Evolutionary conservation across 23 tunicate species (phyloP).

Genomic region (Corella eumyota): DNA sequence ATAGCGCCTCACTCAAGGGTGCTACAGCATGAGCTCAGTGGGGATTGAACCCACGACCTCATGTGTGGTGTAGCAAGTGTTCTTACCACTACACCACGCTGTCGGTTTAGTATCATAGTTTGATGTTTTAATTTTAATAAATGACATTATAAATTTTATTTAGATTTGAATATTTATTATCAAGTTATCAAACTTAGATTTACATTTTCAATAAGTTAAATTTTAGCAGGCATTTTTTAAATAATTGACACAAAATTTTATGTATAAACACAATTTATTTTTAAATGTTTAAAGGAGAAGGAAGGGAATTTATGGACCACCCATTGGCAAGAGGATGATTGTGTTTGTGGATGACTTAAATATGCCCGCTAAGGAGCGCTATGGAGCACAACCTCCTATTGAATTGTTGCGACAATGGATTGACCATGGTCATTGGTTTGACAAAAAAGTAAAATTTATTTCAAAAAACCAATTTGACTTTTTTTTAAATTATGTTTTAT

Average conservation of each 20-base stretch:
- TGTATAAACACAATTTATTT: not conserved
- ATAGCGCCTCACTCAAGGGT: too few species aligned
- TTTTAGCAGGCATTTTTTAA: too few species aligned
- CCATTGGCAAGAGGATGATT: conserved; percentile 88
- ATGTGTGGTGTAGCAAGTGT: too few species aligned
- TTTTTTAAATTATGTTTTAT: not conserved
- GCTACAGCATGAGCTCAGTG: too few species aligned
- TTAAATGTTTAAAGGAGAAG: conserved; percentile 30
- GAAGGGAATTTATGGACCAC: conserved; percentile 87
- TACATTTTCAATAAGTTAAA: too few species aligned
- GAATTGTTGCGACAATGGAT: conserved; percentile 78
- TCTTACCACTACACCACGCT: too few species aligned
- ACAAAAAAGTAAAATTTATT: conserved; percentile 46
- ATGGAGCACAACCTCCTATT: conserved; percentile 90
- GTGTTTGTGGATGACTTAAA: conserved; percentile 97
- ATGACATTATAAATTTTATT: too few species aligned
- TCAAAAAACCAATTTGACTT: not conserved
- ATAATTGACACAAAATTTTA: not conserved
- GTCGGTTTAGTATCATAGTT: too few species aligned
- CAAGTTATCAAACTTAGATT: too few species aligned
- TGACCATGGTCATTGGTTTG: conserved; percentile 87
- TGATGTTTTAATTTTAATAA: too few species aligned
- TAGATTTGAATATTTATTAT: too few species aligned
- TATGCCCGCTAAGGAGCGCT: conserved; percentile 97
- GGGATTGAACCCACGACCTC: too few species aligned